Evolutionary conservation across 2,888 invertebrate genomes (phyloP).

Genomic region (Athalia rosae): DNA sequence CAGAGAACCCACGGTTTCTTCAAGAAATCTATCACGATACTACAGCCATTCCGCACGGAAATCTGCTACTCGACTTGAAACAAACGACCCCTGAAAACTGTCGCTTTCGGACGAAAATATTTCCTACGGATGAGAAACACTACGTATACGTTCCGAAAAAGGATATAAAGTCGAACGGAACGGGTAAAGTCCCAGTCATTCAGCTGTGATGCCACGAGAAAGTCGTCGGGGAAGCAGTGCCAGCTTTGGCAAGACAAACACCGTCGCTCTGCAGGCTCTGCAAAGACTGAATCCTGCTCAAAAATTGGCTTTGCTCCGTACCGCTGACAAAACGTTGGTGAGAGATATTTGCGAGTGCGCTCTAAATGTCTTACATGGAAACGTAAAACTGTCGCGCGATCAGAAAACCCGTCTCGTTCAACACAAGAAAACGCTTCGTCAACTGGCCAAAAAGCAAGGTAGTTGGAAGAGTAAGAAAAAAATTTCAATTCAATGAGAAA

Average conservation of each 20-base stretch:
- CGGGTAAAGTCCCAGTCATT: slow-evolving; percentile 7
- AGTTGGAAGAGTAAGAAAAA: slow-evolving; percentile 18
- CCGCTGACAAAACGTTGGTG: slow-evolving; percentile 8
- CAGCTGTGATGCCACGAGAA: slow-evolving; percentile 33
- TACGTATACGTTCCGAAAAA: slow-evolving; percentile 5
- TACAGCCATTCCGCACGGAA: background rate
- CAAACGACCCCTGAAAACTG: slow-evolving; percentile 26
- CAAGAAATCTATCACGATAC: slow-evolving; percentile 22
- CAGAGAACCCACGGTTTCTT: slow-evolving; percentile 3
- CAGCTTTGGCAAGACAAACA: slow-evolving; percentile 3
- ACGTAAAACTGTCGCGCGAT: slow-evolving; percentile 17
- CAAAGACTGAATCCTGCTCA: background rate
- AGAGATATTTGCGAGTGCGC: slow-evolving; percentile 38
- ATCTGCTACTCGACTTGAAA: slow-evolving; percentile 6
- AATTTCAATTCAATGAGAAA: slow-evolving; percentile 4
- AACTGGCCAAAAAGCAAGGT: background rate
- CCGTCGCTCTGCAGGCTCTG: slow-evolving; percentile 9
- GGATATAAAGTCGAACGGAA: background rate
- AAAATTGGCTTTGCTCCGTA: slow-evolving; percentile 9
- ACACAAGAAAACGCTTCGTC: slow-evolving; percentile 18
- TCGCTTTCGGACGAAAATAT: background rate
- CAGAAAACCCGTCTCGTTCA: slow-evolving; percentile 18
- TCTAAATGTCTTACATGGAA: slow-evolving; percentile 32
- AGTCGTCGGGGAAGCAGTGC: background rate
- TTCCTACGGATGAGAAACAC: background rate